Evolutionary conservation across 2,113 vertebrate genomes (phyloP).

Genomic region (Thamnophis sirtalis): DNA sequence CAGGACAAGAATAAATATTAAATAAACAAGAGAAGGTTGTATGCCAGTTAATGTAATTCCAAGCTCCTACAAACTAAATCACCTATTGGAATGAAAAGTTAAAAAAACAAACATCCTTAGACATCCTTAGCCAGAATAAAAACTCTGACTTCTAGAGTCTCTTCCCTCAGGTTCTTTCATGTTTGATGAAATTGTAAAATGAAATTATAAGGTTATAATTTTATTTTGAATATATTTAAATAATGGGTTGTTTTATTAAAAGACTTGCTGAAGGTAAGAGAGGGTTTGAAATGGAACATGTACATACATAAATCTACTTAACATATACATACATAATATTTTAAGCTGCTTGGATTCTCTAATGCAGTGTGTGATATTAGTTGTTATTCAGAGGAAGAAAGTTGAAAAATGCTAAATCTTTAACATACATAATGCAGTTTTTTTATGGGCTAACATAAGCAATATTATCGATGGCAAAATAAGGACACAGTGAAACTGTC

Average conservation of each 20-base stretch:
- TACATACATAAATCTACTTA: background rate
- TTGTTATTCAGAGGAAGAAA: background rate
- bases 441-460: background rate
- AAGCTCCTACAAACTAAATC: background rate
- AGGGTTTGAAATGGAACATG: background rate
- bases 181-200: background rate
- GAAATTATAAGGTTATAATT: background rate
- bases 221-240: conserved; percentile 13
- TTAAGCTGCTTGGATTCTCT: background rate
- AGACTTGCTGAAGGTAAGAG: background rate
- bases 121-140: conserved; percentile 4
- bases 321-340: background rate
- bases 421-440: background rate
- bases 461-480: background rate
- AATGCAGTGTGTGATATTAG: background rate
- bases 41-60: no score
- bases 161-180: background rate
- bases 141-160: background rate
- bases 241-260: background rate
- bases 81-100: background rate
- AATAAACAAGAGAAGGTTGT: background rate
- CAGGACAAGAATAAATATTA: background rate
- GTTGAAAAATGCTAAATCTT: background rate
- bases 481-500: conserved; percentile 24
- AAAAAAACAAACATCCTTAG: background rate